A percentile compares a stretch with the other conserved stretches of the same genome.
These are phyloP conservation scores for Tetragnatha montana DNA, from an alignment of 2,888 invertebrate genomes.

Conservation along the genomic window DNA sequence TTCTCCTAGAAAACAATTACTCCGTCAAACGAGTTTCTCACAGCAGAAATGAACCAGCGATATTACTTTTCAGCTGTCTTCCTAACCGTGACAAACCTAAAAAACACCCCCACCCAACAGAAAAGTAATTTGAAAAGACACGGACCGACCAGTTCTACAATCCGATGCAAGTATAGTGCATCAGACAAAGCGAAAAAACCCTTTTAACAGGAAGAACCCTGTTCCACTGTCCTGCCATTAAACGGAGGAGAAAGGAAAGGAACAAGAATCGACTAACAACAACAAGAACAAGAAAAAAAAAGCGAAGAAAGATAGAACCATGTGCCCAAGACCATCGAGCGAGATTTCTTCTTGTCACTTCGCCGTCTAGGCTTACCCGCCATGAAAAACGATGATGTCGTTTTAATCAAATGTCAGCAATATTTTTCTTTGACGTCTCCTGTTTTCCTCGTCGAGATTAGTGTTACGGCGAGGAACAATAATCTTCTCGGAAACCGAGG, in stretches of 20 bases:
- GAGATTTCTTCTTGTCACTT: neutral
- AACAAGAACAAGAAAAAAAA: neutral
- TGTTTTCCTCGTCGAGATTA: slow-evolving; percentile 20
- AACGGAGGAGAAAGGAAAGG: neutral
- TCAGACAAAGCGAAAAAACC: neutral
- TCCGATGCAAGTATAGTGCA: too few relatives aligned
- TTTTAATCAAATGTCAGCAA: slow-evolving; percentile 47
- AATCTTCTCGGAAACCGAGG: neutral
- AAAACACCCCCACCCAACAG: too few relatives aligned
- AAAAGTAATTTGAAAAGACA: too few relatives aligned
- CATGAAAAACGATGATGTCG: slow-evolving; percentile 45
- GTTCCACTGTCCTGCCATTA: neutral
- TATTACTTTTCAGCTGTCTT: too few relatives aligned
- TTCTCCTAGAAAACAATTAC: too few relatives aligned
- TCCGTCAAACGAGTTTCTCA: too few relatives aligned
- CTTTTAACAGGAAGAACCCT: neutral
- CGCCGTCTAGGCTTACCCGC: slow-evolving; percentile 9
- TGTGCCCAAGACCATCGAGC: slow-evolving; percentile 18
- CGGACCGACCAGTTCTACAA: too few relatives aligned
- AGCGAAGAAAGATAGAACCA: neutral
- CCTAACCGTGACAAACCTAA: too few relatives aligned
- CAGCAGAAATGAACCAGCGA: too few relatives aligned
- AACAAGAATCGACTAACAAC: neutral
- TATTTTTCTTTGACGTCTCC: slow-evolving; percentile 19
- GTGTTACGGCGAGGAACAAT: neutral